Percentiles rank a stretch among this genome's conserved stretches.
These are phyloP conservation scores for Karalla daura DNA, from an alignment of 2,797 vertebrate genomes.

Conservation along the genomic window DNA sequence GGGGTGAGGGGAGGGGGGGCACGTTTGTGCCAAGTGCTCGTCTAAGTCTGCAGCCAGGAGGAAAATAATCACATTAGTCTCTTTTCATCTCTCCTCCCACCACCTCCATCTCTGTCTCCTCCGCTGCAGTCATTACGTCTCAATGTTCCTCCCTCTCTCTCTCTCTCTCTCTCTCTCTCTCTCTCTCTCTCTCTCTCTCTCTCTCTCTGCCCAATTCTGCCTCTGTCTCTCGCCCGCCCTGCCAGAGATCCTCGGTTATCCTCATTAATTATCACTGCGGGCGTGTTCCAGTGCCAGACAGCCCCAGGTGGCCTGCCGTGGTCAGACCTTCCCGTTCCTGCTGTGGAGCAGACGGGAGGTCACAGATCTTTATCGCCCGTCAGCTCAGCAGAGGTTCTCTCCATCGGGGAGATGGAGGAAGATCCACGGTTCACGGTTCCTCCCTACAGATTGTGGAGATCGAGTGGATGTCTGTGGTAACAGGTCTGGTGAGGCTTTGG, in stretches of 20 bases:
- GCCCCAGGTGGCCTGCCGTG: constrained; percentile 49
- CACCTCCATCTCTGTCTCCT: constrained; percentile 54
- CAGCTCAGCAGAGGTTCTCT: not conserved
- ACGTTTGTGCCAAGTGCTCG: constrained; percentile 4
- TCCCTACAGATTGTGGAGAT: not conserved
- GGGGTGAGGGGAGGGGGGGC: not conserved
- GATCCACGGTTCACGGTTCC: constrained; percentile 8
- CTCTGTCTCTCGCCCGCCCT: constrained; percentile 26
- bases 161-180: constrained; percentile 18
- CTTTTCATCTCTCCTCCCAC: constrained; percentile 58
- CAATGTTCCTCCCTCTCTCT: constrained; percentile 55
- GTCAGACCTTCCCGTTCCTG: constrained; percentile 46
- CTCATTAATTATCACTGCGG: constrained; percentile 72
- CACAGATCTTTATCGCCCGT: constrained; percentile 29
- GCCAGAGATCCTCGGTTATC: constrained; percentile 70
- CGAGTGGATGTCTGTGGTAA: not conserved
- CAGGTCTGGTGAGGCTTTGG: not conserved
- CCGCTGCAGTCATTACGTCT: constrained; percentile 62
- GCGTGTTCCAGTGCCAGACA: constrained; percentile 63
- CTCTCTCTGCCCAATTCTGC: no score
- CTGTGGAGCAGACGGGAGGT: constrained; percentile 29
- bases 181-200: constrained; percentile 49
- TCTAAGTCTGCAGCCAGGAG: constrained; percentile 39
- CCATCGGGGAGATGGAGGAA: not conserved
- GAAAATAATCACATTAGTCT: constrained; percentile 62